These are phyloP conservation scores for Sminthurides bifidus DNA, from an alignment of 1,140 invertebrate genomes.

Conservation along the genomic window DNA sequence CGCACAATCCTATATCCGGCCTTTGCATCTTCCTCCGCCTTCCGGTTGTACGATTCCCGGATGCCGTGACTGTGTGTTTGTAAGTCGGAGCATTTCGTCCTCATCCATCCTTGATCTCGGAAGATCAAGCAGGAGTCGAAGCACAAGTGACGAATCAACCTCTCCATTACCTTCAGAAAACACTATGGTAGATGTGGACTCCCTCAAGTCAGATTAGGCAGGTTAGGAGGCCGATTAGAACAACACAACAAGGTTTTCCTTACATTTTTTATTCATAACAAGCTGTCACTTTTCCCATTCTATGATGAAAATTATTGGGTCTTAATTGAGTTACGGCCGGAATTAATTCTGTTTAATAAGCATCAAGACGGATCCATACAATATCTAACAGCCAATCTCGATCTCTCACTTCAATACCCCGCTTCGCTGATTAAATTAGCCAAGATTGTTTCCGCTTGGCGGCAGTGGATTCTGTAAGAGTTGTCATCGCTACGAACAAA, in stretches of 20 bases:
- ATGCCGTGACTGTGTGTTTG: conserved; percentile 22
- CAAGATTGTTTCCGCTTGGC: too few species aligned
- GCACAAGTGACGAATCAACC: conserved; percentile 12
- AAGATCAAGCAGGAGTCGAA: not conserved
- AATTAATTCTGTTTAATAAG: not conserved
- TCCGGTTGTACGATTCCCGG: conserved; percentile 28
- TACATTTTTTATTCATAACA: too few species aligned
- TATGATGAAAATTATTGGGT: not conserved
- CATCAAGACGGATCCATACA: too few species aligned
- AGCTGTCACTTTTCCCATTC: too few species aligned
- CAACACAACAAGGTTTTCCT: not conserved
- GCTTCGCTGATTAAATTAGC: too few species aligned
- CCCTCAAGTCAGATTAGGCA: conserved; percentile 17
- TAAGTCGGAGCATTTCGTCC: not conserved
- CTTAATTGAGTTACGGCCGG: not conserved
- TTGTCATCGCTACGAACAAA: too few species aligned
- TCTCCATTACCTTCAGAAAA: conserved; percentile 12
- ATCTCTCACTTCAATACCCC: too few species aligned
- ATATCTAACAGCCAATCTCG: too few species aligned
- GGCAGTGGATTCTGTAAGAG: too few species aligned
- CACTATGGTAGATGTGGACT: conserved; percentile 19
- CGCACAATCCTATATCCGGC: not conserved
- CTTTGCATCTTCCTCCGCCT: conserved; percentile 20
- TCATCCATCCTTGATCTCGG: conserved; percentile 1
- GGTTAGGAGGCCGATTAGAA: not conserved